phyloP scores from a whole-genome alignment of 1,140 invertebrate species.

The Yoshiicerus persimilis region DNA sequence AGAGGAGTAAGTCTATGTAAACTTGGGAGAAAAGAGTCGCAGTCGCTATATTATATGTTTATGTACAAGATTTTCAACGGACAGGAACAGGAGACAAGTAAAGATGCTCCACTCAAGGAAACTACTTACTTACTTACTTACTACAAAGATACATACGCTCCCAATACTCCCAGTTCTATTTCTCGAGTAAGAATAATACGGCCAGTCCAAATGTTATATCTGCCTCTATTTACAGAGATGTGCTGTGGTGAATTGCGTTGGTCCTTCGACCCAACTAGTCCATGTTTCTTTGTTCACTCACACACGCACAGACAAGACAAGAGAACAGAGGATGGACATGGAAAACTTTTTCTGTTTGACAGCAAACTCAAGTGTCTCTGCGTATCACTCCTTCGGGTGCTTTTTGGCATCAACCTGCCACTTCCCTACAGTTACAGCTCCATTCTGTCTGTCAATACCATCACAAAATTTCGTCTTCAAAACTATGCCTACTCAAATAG shows the following conservation, averaged over 20 bases:
- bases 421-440: constrained; percentile 41
- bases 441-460: constrained; percentile 37
- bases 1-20: no score
- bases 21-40: background rate
- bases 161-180: no score
- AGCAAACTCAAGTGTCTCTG: constrained; percentile 32
- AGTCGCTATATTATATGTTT: background rate
- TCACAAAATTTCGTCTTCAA: background rate
- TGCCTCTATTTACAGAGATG: background rate
- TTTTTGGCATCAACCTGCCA: constrained; percentile 45
- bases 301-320: background rate
- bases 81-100: background rate
- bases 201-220: no score
- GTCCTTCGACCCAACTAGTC: background rate
- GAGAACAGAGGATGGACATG: background rate
- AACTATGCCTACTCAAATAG: background rate
- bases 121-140: background rate
- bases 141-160: no score
- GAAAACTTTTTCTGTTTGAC: constrained; percentile 19
- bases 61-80: background rate
- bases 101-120: background rate
- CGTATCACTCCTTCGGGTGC: constrained; percentile 41
- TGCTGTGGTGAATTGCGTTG: background rate
- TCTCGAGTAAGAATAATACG: no score
- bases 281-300: background rate